phyloP scores from a whole-genome alignment of 2,888 invertebrate species.

The Brachylomia viminalis region DNA sequence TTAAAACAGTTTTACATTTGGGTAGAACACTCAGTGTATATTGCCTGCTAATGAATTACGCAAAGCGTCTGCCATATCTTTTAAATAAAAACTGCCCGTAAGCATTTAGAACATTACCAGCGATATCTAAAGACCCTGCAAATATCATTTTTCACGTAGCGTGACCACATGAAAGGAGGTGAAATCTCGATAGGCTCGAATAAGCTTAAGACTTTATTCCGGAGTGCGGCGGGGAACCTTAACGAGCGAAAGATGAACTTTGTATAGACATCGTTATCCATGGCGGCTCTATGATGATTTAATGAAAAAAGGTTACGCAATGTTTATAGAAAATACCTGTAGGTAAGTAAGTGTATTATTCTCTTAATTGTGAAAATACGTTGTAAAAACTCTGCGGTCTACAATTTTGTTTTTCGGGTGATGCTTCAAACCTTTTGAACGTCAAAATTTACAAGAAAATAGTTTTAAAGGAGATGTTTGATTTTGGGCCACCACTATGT shows the following conservation, averaged over 20 bases:
- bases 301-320: constrained; percentile 50
- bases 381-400: no score
- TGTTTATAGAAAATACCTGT: constrained; percentile 21
- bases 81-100: constrained; percentile 20
- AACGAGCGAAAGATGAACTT: constrained; percentile 63
- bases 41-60: not conserved
- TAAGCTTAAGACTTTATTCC: constrained; percentile 64
- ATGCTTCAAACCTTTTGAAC: not conserved
- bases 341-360: not conserved
- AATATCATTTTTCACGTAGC: constrained; percentile 67
- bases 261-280: constrained; percentile 55
- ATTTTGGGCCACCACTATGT: no score
- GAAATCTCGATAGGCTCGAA: constrained; percentile 63
- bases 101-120: constrained; percentile 37
- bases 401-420: not conserved
- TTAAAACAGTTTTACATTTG: not conserved
- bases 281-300: constrained; percentile 37
- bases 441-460: no score
- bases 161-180: constrained; percentile 69
- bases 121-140: constrained; percentile 38
- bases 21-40: not conserved
- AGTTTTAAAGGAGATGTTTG: no score
- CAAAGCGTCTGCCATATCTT: not conserved
- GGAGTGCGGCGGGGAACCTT: constrained; percentile 37
- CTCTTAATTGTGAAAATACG: not conserved